Base-by-base conservation (phyloP, 2,888 invertebrate species). In the Habroteleia sp. region DNA sequence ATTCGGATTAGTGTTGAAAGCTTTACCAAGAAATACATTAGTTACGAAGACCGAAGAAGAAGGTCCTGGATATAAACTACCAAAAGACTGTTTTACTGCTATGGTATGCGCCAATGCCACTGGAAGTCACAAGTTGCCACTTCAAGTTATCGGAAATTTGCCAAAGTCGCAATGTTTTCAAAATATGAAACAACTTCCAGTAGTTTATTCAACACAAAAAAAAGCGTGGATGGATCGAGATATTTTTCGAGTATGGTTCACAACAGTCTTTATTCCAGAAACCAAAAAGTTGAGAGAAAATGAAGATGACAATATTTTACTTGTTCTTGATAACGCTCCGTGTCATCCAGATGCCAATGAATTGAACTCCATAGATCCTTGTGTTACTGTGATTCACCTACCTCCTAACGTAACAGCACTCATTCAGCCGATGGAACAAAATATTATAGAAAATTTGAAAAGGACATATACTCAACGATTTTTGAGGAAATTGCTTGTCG, bases 101-200 rank as follows among this genome's bases (percentile, higher is more conserved):
- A 33, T 69, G 50, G 35, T 42, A 2, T 84, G 84, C 58, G 73
- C 81, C 3, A 83, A 83, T 73, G 78, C 79, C 1, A 56, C 74
- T 27, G 82, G 68, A 11, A 50, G 6, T 2, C 35, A 68, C 10
- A 44, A 56, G 13, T 41, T 74, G 29, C 37, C 31, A 14, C 58
- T 83, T 46, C 50, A 82, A 16, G 50, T 83, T 3, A 79, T 85
- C 54, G 82, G 81, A 0, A 84, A 83, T n/a, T n/a, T n/a, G 72
- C 77, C 79, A 3, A 78, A 80, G 62, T 79, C 81, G 11, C 52
- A 79, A 8, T 80, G 79, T 41, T 82, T 82, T 37, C 81, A 80
- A 65, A 77, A 79, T 44, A 42, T 79, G 3, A 29, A 29, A 5
- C 27, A 23, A 1, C 50, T 81, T 14, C 80, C 79, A 16, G 65